Base-by-base conservation (phyloP, 2,888 invertebrate genomes). In the Tiphia femorata region DNA sequence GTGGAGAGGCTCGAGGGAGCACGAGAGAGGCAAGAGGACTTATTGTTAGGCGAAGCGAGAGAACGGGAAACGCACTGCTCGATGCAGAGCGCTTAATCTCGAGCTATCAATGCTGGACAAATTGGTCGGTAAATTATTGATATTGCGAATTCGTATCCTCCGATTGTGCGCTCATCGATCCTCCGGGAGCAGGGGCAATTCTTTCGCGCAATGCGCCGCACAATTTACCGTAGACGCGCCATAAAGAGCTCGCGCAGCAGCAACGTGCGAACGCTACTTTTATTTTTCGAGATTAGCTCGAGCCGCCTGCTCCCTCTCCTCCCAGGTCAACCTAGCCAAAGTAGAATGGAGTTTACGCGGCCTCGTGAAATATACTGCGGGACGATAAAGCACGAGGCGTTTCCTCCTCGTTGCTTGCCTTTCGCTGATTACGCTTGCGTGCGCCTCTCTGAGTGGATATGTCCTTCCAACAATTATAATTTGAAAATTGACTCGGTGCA, bases 111-210 rank as follows among this genome's bases (percentile, higher is more conserved):
- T 58, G 40, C 40, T n/a, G 38, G 37, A 20, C 47, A 43, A 64
- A 58, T 63, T 64, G 49, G 29, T 48, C 53, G 57, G 55, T 64
- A 66, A 62, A 71, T 64, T 71, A 65, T 70, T 56, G 60, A 58
- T 35, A 35, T 21, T 25, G 35, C 19, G 33, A n/a, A n/a, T n/a
- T n/a, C n/a, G n/a, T 5, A 3, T 29, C 10, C 12, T 29, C 29
- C 29, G 3, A 2, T 29, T 14, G 33, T 33, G 12, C 33, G 25
- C 25, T 5, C 25, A 8, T 5, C 25, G 25, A 8, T 6, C 25
- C 6, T 25, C 8, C 25, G 6, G 25, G 25, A 25, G 8, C 25
- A 8, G 25, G 25, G 8, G 8, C 8, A 25, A 25, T 25, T 6
- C 5, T 25, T 25, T 8, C 25, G 25, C 25, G 5, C 6, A 25